phyloP scores from a whole-genome alignment of 2,797 vertebrate species.

The Salarias fasciatus region DNA sequence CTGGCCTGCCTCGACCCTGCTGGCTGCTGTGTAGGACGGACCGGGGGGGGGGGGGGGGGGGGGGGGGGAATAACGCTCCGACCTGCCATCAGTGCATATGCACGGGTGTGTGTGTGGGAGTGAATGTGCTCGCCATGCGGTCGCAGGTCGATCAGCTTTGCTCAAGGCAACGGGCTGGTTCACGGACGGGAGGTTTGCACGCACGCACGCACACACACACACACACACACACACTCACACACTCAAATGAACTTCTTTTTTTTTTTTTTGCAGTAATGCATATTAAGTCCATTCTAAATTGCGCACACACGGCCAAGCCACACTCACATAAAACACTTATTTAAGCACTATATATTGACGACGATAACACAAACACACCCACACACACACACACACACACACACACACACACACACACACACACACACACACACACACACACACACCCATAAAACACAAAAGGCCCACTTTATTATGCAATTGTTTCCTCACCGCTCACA shows the following conservation, averaged over 20 bases:
- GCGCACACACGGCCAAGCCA: background rate
- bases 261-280: no score
- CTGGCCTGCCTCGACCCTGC: conserved; percentile 36
- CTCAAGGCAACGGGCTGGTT: conserved; percentile 25
- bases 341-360: background rate
- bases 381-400: background rate
- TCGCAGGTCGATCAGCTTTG: conserved; percentile 45
- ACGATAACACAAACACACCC: background rate
- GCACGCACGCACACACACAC: conserved; percentile 7
- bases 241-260: background rate
- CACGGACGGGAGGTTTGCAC: conserved; percentile 9
- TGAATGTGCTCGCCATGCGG: conserved; percentile 7
- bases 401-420: background rate
- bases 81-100: conserved; percentile 42
- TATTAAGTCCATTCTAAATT: no score
- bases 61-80: conserved; percentile 45
- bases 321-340: background rate
- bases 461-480: background rate
- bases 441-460: conserved; percentile 3
- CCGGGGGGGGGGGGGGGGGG: background rate
- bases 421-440: background rate
- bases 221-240: conserved; percentile 7
- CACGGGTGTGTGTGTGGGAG: conserved; percentile 12
- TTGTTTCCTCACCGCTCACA: conserved; percentile 1
- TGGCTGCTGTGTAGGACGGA: background rate